Conservation (phyloP, 2,113 vertebrate species). For the Lichenostomus cassidix region DNA sequence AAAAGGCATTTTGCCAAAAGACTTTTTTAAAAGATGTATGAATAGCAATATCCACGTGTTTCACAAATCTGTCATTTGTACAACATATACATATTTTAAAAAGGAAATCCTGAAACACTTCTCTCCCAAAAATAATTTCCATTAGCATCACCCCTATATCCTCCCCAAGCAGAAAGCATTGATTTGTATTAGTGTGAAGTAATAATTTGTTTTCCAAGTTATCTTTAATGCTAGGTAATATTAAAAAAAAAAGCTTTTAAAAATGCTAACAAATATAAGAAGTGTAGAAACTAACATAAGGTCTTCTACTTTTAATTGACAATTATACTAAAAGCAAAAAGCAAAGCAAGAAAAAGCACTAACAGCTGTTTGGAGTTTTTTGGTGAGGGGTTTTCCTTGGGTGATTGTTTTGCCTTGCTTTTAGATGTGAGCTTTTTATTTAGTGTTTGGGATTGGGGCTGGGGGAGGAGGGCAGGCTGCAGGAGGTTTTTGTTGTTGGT, state of each 20-base stretch:
- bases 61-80: neutral
- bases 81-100: neutral
- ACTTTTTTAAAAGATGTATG: neutral
- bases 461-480: no score
- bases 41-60: neutral
- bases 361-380: neutral
- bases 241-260: neutral
- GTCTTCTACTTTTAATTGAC: neutral
- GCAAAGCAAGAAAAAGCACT: neutral
- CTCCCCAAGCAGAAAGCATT: neutral
- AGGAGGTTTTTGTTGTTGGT: rapidly evolving
- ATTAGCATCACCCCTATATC: neutral
- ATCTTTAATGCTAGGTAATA: neutral
- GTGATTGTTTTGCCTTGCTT: neutral
- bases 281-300: neutral
- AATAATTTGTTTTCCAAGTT: neutral
- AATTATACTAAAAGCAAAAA: neutral
- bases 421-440: neutral
- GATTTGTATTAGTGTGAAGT: neutral
- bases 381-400: rapidly evolving
- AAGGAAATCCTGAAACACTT: neutral
- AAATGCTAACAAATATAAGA: neutral
- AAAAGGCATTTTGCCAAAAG: neutral
- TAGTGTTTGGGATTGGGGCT: neutral
- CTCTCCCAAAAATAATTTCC: neutral